Base-by-base conservation (phyloP, 2,113 vertebrate genomes). In the Aleadryas rufinucha region DNA sequence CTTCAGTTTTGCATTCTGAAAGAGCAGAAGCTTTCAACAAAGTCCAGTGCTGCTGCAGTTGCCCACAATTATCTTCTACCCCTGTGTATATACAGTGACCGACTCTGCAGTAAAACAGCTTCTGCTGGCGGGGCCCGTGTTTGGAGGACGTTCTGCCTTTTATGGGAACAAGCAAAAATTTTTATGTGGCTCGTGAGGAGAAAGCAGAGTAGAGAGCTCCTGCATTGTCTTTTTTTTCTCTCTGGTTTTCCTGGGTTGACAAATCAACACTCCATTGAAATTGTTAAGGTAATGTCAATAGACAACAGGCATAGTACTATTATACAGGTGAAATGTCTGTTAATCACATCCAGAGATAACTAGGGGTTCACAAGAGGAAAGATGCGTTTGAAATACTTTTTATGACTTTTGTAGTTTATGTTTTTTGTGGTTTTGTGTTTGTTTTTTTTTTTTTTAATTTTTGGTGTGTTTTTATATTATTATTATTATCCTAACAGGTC, bases 1-100 rank as follows among this genome's bases (percentile, higher is more conserved):
- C 78, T 92, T 87, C 30, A 74, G 23, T 74, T 96, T 97, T 96
- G 59, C 42, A 68, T 89, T 96, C 69, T 93, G 75, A 94, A 90
- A 16, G 87, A 78, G 60, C 63, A 93, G 82, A 54, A 93, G 49
- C 60, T 84, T 95, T 91, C 78, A 75, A 74, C 79, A 81, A 91
- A 68, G 50, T 37, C 84, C 74, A 91, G 1, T 41, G 30, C 33
- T 93, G 47, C 61, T 96, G 24, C 44, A 83, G 7, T 89, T 96
- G 85, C 64, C 61, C 74, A 47, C 71, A 47, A 70, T 91, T 81
- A 52, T 65, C 33, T 64, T 70, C 30, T 31, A 21, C 47, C 24
- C 77, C 52, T 79, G 30, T 57, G 33, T 69, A 33, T 59, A 84
- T 20, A 71, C 19, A 45, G 11, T 76, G 94, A 82, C 33, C 27